Evolutionary conservation across 1,140 invertebrate genomes (phyloP).

Genomic region (Trigoniulus corallinus): DNA sequence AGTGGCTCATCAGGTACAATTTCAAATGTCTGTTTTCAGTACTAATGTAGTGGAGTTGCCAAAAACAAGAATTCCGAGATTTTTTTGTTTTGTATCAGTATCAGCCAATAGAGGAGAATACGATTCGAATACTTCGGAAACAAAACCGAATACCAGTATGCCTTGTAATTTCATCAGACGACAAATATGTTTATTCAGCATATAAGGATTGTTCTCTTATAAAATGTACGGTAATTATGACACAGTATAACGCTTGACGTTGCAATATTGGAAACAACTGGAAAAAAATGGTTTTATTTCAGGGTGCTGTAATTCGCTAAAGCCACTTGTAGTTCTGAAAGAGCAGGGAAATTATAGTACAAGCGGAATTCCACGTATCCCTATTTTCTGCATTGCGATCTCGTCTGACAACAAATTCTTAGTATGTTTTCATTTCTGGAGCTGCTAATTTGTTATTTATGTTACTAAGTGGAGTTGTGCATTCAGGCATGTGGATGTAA

Average conservation of each 20-base stretch:
- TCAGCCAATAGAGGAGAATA: neutral
- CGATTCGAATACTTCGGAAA: conserved; percentile 18
- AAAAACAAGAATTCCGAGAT: neutral
- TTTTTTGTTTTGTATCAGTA: neutral
- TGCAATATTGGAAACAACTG: no score
- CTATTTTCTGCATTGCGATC: conserved; percentile 53
- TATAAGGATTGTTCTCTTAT: conserved; percentile 76
- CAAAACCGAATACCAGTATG: conserved; percentile 67
- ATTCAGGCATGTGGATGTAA: conserved; percentile 50
- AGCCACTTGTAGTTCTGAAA: no score
- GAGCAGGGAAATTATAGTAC: no score
- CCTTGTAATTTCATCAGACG: conserved; percentile 56
- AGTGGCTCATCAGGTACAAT: conserved; percentile 47
- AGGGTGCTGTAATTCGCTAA: no score
- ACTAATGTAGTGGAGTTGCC: no score
- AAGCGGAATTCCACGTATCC: no score
- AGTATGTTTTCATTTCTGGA: conserved; percentile 27
- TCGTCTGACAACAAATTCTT: conserved; percentile 72
- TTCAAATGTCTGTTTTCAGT: conserved; percentile 17
- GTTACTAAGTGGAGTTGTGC: no score
- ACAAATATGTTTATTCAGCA: conserved; percentile 55
- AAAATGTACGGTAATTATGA: conserved; percentile 47
- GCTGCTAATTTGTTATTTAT: neutral
- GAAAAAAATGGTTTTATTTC: no score
- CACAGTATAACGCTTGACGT: neutral